Evolutionary conservation across 23 tunicate species (phyloP), one percentile per base, ranked within the genome.

Genomic region (Trididemnum miniatum): DNA sequence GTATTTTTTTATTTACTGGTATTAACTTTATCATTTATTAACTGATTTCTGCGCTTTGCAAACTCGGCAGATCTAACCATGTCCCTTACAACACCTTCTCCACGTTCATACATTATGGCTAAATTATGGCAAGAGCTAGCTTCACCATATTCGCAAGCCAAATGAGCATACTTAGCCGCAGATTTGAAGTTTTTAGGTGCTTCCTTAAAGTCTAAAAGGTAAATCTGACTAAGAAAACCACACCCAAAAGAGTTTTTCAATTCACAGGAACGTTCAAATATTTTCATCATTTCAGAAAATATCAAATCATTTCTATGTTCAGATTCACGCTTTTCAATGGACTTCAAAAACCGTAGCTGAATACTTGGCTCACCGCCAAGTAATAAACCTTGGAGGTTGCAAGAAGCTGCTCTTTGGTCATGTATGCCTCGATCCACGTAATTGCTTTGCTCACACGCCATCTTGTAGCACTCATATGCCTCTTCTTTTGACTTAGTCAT

Each of bases 361-460:
- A 51, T 38, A 27, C 59, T 77, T 20, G 73, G 26, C 20, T 74
- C 92, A 4, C 32, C 65, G 2, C 57, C 24, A 65, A 92, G 39
- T 34, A 92, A 35, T 25, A 83, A 29, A 35, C 79, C 92, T 78
- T 54, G 44, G 59, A 59, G 83, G 65, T 85, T 60, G 72, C 97
- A 92, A 15, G 93, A 69, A 1, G 82, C 83, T 26, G 89, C 92
- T 0, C 87, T 79, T 26, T 89, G 71, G 64, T 83, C 89, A 74
- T 92, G 87, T 64, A 83, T 87, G 35, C 92, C 97, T 34, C 80
- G 89, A 37, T 92, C 92, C 1, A 57, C 39, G 71, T 82, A 90
- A 23, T 80, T 87, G 25, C 50, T 35, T 32, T 87, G 92, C 15
- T 39, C 35, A 51, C 97, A 92, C 23, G 84, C 97, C 31, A 63